These are phyloP conservation scores for Percopsis omiscomaycus DNA, from an alignment of 2,797 vertebrate species.

Conservation along the genomic window DNA sequence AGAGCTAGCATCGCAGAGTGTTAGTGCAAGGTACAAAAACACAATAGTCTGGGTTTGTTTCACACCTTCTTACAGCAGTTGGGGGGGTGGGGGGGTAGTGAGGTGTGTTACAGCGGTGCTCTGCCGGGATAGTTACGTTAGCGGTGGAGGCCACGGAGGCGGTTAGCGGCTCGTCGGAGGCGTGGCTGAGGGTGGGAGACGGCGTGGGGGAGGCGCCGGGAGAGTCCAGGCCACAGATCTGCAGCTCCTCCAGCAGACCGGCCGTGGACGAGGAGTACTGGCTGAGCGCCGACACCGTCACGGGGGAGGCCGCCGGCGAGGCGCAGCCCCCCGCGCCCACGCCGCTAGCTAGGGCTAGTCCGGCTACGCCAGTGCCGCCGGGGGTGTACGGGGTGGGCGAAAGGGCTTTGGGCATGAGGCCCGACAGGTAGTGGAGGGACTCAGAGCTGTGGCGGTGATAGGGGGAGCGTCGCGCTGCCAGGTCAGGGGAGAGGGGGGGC, in stretches of 20 bases:
- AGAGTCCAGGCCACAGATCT: constrained; percentile 83
- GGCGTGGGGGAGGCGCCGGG: constrained; percentile 83
- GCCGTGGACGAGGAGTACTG: constrained; percentile 86
- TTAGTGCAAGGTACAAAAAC: constrained; percentile 57
- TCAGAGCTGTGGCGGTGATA: constrained; percentile 77
- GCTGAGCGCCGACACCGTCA: constrained; percentile 84
- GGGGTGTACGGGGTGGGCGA: constrained; percentile 72
- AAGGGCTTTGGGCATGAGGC: constrained; percentile 73
- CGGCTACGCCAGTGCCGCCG: constrained; percentile 49
- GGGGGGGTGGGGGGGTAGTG: constrained; percentile 25
- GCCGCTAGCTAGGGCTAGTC: constrained; percentile 26
- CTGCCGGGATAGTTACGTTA: constrained; percentile 53
- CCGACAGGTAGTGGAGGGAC: constrained; percentile 77
- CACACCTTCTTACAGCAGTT: constrained; percentile 43
- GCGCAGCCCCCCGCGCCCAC: constrained; percentile 28
- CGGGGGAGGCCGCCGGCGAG: constrained; percentile 73
- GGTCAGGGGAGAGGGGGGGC: constrained; percentile 74
- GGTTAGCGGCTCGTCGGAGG: constrained; percentile 76
- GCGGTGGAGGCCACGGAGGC: constrained; percentile 72
- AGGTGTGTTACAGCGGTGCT: constrained; percentile 60
- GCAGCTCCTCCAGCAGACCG: constrained; percentile 86
- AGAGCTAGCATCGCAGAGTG: no score
- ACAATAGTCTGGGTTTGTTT: constrained; percentile 27
- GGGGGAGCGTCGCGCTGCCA: constrained; percentile 71
- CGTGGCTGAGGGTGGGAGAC: constrained; percentile 87